Percentiles rank a stretch among this genome's conserved stretches.
These are phyloP conservation scores for Apis laboriosa DNA, from an alignment of 1,140 invertebrate species.

Conservation along the genomic window DNA sequence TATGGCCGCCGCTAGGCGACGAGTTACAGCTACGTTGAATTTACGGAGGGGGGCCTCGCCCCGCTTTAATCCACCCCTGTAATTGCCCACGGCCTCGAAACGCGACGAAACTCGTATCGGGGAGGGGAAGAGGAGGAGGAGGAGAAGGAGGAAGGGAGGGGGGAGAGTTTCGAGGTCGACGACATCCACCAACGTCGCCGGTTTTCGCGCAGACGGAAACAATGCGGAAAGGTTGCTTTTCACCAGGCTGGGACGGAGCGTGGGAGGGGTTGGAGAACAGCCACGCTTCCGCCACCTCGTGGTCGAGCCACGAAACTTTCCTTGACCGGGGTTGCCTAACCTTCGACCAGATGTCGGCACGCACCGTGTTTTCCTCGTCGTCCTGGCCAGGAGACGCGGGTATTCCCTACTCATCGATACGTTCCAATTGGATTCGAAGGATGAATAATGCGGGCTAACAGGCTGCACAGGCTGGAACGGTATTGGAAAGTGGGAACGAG, in stretches of 20 bases:
- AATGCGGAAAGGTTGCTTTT: neutral
- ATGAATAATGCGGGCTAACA: constrained; percentile 13
- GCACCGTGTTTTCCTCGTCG: neutral
- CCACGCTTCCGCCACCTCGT: constrained; percentile 42
- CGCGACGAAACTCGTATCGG: neutral
- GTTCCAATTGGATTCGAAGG: neutral
- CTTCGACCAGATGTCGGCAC: constrained; percentile 51
- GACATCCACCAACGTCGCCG: neutral
- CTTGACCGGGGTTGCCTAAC: constrained; percentile 10
- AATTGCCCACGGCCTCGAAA: constrained; percentile 4
- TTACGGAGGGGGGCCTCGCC: constrained; percentile 1
- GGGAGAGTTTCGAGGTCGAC: constrained; percentile 2
- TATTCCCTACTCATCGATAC: neutral
- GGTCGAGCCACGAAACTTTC: constrained; percentile 25
- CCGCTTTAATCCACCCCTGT: constrained; percentile 25
- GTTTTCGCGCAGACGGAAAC: neutral
- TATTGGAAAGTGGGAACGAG: neutral
- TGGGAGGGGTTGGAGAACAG: constrained; percentile 31
- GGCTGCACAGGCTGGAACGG: neutral
- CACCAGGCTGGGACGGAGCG: neutral
- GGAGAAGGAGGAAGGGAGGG: too few relatives aligned
- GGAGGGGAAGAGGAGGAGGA: neutral
- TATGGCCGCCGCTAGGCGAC: constrained; percentile 27
- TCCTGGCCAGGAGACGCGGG: neutral
- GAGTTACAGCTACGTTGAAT: neutral